Base-by-base conservation (phyloP, 2,113 vertebrate genomes). In the Atractosteus spatula region DNA sequence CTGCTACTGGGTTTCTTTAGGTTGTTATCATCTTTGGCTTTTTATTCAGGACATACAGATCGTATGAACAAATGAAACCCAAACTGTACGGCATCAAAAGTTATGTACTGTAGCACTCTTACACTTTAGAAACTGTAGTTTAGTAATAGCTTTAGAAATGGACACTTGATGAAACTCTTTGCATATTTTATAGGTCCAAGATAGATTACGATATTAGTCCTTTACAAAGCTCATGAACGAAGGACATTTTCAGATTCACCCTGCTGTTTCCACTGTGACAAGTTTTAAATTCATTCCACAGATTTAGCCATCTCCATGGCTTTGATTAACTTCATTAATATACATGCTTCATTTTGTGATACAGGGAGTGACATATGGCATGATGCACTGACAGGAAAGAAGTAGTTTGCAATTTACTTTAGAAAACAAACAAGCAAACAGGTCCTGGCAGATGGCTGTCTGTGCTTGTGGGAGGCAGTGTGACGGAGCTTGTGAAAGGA, bases 381-480 rank as follows among this genome's bases (percentile, higher is more conserved):
- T 93, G 93, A 96, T 95, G 91, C 86, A 85, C 91, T 92, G 95
- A 95, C 93, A 96, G 95, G 94, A 96, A 91, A 97, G 92, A 89
- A 94, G 91, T 96, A 93, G 94, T 98, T 98, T 97, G 94, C 95
- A 96, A 96, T 96, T 97, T 95, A 95, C 92, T 94, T 93, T 91
- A 91, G 93, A 97, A 97, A 98, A 97, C 94, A 98, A 98, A 97
- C 93, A 97, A 91, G 93, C 92, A 94, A 97, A 97, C 96, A 96
- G 95, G 96, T 97, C 94, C 90, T 93, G 92, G 93, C 96, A 98
- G 96, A 98, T 97, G 96, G 96, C 83, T 91, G 91, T 84, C 89
- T 90, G 92, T 89, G 92, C 93, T 93, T 92, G 93, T 93, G 92
- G 94, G 94, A 92, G 79, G 87, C 84, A 84, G 80, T 62, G 81